Base-by-base conservation (phyloP, 2,113 vertebrate species). In the Carollia perspicillata region DNA sequence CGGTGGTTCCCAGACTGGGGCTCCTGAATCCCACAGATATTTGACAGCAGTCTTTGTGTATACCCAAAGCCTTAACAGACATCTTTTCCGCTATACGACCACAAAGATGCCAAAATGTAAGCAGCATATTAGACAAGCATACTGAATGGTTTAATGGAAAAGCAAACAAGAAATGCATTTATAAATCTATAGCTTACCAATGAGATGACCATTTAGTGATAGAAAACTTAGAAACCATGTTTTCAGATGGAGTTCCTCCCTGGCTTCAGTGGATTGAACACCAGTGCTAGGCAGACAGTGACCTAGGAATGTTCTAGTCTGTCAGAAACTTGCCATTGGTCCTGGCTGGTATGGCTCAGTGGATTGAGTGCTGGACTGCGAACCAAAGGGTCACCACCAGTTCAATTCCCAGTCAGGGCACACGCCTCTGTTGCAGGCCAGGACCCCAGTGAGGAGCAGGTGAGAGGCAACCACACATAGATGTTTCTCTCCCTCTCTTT, bases 291-390 rank as follows among this genome's bases (percentile, higher is more conserved):
- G 23, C 44, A 49, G 49, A 68, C 40, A 86, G 74, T 63, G 80
- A 63, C 26, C 23, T 42, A 55, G 23, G 16, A 80, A 90, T 65
- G n/a, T 37, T 79, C 51, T 44, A 53, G 72, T 74, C 77, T 79
- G 42, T 95, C 44, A 79, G 81, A 80, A 92, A 84, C 77, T 80
- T 80, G 84, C 40, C 89, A 87, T 84, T 66, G 84, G 79, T 8
- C 42, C 42, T 42, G 42, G 42, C 42, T 42, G 42, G 42, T 42
- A 8, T 42, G 42, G 5, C 42, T 42, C 42, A 42, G 42, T 42
- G 42, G 42, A 42, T 8, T 42, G 42, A 42, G 42, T 8, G 8
- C 42, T 8, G 8, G 42, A 4, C 42, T 8, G 42, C 8, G 42
- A 42, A 42, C 4, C 42, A 42, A 42, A 42, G 42, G 42, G 42